phyloP scores from a whole-genome alignment of 2,888 invertebrate species.

The Eucera pruinosa region DNA sequence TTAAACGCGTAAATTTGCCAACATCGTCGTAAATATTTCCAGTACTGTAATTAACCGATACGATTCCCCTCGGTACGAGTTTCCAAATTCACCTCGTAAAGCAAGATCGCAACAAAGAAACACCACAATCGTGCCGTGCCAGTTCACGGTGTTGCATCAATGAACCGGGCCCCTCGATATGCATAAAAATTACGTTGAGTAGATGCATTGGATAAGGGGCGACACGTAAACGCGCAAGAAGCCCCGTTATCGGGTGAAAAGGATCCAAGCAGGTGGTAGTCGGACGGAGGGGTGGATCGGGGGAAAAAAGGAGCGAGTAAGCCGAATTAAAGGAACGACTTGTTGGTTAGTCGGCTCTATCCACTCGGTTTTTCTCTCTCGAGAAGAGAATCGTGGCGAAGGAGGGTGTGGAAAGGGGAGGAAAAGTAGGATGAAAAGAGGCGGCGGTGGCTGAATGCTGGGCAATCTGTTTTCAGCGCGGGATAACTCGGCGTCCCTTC shows the following conservation, averaged over 20 bases:
- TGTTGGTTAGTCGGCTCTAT: constrained; percentile 79
- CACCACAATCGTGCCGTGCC: background rate
- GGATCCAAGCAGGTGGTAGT: constrained; percentile 63
- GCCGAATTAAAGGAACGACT: constrained; percentile 81
- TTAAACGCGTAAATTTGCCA: no score
- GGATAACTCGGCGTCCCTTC: constrained; percentile 82
- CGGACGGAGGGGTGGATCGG: constrained; percentile 46
- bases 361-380: constrained; percentile 70
- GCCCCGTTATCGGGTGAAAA: constrained; percentile 52
- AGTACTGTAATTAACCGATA: no score
- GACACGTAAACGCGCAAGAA: constrained; percentile 34
- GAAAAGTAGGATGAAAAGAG: constrained; percentile 59
- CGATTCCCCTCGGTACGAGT: no score
- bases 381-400: constrained; percentile 1
- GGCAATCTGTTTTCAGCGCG: constrained; percentile 82
- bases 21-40: no score
- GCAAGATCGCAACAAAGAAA: no score
- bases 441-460: constrained; percentile 78
- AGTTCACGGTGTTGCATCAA: constrained; percentile 18
- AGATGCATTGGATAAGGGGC: constrained; percentile 21
- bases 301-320: constrained; percentile 62
- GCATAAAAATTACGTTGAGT: constrained; percentile 42
- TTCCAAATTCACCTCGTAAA: no score
- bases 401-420: constrained; percentile 31
- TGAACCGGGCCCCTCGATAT: constrained; percentile 13